phyloP scores from a whole-genome alignment of 2,888 invertebrate genomes.

The Caenorhabditis sp. region DNA sequence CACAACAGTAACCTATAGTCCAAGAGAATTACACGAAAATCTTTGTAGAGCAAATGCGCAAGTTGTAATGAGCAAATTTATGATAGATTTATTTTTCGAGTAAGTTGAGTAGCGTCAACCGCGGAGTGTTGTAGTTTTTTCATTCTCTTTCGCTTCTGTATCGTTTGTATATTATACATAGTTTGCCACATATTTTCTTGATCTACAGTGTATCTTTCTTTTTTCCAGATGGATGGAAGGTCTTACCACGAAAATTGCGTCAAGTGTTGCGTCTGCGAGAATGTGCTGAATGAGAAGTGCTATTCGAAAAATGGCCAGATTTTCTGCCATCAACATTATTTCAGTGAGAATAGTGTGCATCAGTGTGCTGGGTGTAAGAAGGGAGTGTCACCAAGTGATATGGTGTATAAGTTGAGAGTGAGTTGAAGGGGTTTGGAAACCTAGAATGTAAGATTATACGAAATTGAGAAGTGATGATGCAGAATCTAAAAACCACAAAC shows the following conservation, averaged over 20 bases:
- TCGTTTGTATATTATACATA: too few species aligned
- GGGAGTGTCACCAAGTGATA: slow-evolving; percentile 64
- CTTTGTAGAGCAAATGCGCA: slow-evolving; percentile 43
- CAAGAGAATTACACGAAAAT: background rate
- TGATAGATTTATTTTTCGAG: slow-evolving; percentile 36
- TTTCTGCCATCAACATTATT: slow-evolving; percentile 96
- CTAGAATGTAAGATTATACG: too few species aligned
- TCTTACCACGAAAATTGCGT: slow-evolving; percentile 95
- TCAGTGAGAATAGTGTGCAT: slow-evolving; percentile 59
- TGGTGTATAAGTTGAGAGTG: slow-evolving; percentile 67
- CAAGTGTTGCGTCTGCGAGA: slow-evolving; percentile 89
- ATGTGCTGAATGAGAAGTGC: slow-evolving; percentile 93
- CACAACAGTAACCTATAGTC: too few species aligned
- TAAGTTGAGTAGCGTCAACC: slow-evolving; percentile 21
- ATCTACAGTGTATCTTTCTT: too few species aligned
- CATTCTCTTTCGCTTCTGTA: slow-evolving; percentile 1
- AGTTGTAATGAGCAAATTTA: slow-evolving; percentile 37
- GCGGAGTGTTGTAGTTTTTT: slow-evolving; percentile 3
- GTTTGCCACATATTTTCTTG: too few species aligned
- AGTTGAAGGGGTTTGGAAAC: background rate
- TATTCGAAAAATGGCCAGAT: slow-evolving; percentile 95
- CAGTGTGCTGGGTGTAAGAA: slow-evolving; percentile 64
- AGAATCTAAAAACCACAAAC: too few species aligned
- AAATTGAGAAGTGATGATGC: too few species aligned
- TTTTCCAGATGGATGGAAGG: slow-evolving; percentile 41